Evolutionary conservation across 2,113 vertebrate species (phyloP).

Genomic region (Poeciliopsis prolifica): DNA sequence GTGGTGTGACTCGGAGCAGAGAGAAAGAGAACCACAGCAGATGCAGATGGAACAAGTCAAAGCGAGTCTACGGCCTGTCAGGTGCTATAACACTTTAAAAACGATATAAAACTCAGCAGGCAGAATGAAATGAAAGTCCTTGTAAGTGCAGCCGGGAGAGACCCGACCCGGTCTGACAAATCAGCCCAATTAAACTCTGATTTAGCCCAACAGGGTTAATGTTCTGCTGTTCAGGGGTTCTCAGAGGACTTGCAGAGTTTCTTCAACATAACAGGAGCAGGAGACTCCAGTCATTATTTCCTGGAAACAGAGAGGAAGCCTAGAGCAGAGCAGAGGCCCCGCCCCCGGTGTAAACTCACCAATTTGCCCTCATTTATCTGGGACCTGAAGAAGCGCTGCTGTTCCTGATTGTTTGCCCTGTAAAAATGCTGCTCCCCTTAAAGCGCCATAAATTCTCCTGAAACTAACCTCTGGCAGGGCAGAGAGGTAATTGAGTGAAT

Average conservation of each 20-base stretch:
- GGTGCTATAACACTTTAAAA: background rate
- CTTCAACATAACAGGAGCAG: background rate
- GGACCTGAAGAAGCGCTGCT: constrained; percentile 43
- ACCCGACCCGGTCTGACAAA: constrained; percentile 19
- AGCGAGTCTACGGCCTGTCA: no score
- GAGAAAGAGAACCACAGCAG: no score
- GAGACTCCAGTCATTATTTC: constrained; percentile 51
- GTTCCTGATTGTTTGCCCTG: constrained; percentile 37
- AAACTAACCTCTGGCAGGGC: constrained; percentile 46
- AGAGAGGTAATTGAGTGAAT: constrained; percentile 51
- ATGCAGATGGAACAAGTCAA: no score
- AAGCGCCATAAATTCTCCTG: constrained; percentile 27
- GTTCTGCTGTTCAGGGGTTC: constrained; percentile 41
- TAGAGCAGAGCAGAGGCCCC: constrained; percentile 17
- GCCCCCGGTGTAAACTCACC: constrained; percentile 11
- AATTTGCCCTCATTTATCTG: constrained; percentile 46
- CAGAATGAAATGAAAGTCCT: constrained; percentile 15
- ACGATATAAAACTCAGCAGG: constrained; percentile 5
- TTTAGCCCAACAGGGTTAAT: constrained; percentile 49
- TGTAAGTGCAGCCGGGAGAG: background rate
- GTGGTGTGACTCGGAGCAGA: no score
- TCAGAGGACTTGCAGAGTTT: constrained; percentile 24
- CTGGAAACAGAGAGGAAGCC: constrained; percentile 30
- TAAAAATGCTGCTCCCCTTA: constrained; percentile 16
- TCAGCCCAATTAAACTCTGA: constrained; percentile 55